A percentile compares a stretch with the other conserved stretches of the same genome.
These are phyloP conservation scores for Pantherophis vulpinus DNA, from an alignment of 2,797 vertebrate species.

Conservation along the genomic window DNA sequence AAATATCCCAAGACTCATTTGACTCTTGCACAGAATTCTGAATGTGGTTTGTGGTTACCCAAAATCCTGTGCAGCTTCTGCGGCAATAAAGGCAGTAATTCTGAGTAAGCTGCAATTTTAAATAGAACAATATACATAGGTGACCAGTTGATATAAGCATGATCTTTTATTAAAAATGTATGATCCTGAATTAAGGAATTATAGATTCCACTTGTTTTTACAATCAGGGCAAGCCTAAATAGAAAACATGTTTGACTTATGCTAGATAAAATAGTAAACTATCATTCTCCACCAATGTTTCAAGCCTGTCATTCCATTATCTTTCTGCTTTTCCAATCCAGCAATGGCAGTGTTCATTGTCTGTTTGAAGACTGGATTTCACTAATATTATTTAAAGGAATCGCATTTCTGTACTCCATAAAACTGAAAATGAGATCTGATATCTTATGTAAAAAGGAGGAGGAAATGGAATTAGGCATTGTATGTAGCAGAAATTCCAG, in stretches of 20 bases:
- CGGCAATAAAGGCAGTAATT: background rate
- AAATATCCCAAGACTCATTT: background rate
- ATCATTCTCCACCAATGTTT: background rate
- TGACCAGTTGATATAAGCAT: background rate
- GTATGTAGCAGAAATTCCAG: background rate
- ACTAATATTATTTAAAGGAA: background rate
- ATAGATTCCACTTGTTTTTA: background rate
- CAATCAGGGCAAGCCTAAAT: background rate
- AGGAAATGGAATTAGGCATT: background rate
- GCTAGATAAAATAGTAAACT: background rate
- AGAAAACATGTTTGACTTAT: background rate
- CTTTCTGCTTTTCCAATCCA: background rate
- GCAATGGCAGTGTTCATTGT: background rate
- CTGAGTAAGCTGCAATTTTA: background rate
- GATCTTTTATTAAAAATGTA: slow-evolving; percentile 17
- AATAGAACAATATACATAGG: background rate
- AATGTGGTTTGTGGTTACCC: background rate
- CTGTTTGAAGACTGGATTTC: background rate
- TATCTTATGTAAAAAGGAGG: background rate
- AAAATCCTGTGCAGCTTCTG: background rate
- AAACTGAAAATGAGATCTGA: background rate
- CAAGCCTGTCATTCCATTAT: too few species aligned
- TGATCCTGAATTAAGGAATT: background rate
- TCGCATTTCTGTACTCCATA: background rate
- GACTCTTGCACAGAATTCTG: background rate